Evolutionary conservation across 2,888 invertebrate genomes (phyloP), one percentile per base, ranked within the genome.

Genomic region (Carpatolechia fugitivella): DNA sequence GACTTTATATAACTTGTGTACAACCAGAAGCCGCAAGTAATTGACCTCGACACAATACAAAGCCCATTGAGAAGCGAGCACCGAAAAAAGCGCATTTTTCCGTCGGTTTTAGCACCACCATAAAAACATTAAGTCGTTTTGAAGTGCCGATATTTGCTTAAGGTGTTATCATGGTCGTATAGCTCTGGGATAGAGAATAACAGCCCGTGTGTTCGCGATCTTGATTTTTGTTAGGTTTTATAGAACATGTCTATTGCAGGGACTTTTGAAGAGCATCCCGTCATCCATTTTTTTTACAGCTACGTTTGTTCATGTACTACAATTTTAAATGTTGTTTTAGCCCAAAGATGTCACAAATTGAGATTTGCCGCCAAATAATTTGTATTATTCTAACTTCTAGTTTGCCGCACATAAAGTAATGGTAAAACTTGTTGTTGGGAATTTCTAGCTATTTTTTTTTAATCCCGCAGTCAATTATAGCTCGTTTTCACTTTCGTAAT

Each of bases 51-150:
- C n/a, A 44, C 30, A 41, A 20, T 41, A 33, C 54, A 55, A 44
- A 24, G 24, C 24, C 41, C 49, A 55, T 50, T 49, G 20, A 49
- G 20, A n/a, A 20, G 2, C 46, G 16, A 5, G 7, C 48, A 16
- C 7, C 7, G 29, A 51, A 51, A 38, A 38, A 51, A 24, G 13
- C n/a, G 38, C 5, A 24, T 38, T 36, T 49, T 49, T 35, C n/a
- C 20, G 35, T 35, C 1, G 38, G 38, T 72, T 72, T 72, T 72
- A 72, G 69, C 73, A 61, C 60, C n/a, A 16, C 57, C 65, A 72
- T 72, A 72, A 71, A 72, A 65, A 65, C 70, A 71, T 69, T 60
- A 68, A 49, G 40, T 30, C 38, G 47, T 20, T 53, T 29, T 20
- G 13, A 29, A 20, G 44, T 29, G 44, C 44, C 52, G 41, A 20